Evolutionary conservation across 2,797 vertebrate species (phyloP), one percentile per base, ranked within the genome.

Genomic region (Triplophysa bombifrons): DNA sequence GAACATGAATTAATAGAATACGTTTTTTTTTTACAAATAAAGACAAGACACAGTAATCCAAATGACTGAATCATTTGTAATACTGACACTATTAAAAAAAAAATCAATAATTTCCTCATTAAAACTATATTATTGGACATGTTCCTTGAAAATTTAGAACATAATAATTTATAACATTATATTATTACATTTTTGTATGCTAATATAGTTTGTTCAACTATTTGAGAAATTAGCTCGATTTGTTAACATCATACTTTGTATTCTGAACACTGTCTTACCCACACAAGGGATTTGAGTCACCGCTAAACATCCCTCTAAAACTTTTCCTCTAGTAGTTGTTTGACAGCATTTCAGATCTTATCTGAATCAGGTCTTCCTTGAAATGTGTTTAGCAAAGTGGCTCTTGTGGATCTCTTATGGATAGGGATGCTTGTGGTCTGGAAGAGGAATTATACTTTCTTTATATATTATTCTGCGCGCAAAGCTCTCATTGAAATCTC

Each of bases 291-390:
- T 70, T 61, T 61, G 58, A 20, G n/a, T 53, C 16, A 51, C 48
- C 22, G 44, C 27, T 63, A 51, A 78, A 78, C 67, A 71, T 51
- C 20, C n/a, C 11, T 71, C 68, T 63, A 38, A 78, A 78, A 71
- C 61, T 41, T 61, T 53, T 53, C 46, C 19, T 34, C 22, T 17
- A 78, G 22, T 19, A 69, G 55, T 41, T 41, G 38, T 78, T 48
- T 71, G 50, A 34, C 20, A 61, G 20, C 46, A 55, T 53, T 55
- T 72, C 34, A 55, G 22, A 78, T 78, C 11, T 17, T 8, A 63
- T 63, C 58, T 16, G 50, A 44, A 64, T 64, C 46, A 64, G 46
- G 20, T 25, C 19, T 41, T 69, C 68, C 46, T 53, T 16, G 25
- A 78, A 63, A 64, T 51, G n/a, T 71, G 46, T 25, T 63, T 72